Evolutionary conservation across 2,888 invertebrate genomes (phyloP), one percentile per base, ranked within the genome.

Genomic region (Tetanocera ferruginea): DNA sequence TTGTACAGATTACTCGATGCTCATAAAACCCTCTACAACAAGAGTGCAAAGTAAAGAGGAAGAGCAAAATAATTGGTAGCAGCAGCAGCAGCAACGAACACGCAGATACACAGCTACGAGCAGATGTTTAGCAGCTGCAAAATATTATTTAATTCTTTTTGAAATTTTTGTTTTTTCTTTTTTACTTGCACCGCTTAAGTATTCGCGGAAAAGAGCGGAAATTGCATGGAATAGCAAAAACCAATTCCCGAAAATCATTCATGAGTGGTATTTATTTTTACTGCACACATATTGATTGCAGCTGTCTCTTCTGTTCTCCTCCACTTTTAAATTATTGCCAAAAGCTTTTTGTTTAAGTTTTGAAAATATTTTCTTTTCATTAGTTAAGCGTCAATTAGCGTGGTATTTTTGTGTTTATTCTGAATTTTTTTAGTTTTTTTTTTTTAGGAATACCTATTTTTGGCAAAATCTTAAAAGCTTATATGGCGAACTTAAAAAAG

Each of bases 61-160:
- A 77, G 70, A 70, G 49, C 31, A 60, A 43, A 77, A 79, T 75
- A 37, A 70, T 64, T 66, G 71, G 62, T 64, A 37, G 67, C 69
- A 77, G 71, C 23, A 66, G 66, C 51, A 51, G 64, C 25, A 23
- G 74, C 64, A 78, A 6, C 55, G 5, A 51, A 31, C 69, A 19
- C 8, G 66, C 17, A 17, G 5, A 17, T 11, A 51, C 5, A 64
- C 62, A 72, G 11, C 25, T 49, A 69, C 62, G 17, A 55, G 80
- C 80, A 80, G 80, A 80, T 80, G 80, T 80, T 77, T 64, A 69
- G 67, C 80, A 80, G 80, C 80, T 80, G 80, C 80, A 78, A 77
- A 78, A 73, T 80, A 72, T 75, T 25, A 76, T 73, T 76, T 43
- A 19, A 23, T 69, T 34, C 66, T 73, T 52, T 52, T 6, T 31